A percentile compares a stretch with the other conserved stretches of the same genome.
Conservation (phyloP, 2,888 invertebrate species). For the Lepidochitona cinerea region DNA sequence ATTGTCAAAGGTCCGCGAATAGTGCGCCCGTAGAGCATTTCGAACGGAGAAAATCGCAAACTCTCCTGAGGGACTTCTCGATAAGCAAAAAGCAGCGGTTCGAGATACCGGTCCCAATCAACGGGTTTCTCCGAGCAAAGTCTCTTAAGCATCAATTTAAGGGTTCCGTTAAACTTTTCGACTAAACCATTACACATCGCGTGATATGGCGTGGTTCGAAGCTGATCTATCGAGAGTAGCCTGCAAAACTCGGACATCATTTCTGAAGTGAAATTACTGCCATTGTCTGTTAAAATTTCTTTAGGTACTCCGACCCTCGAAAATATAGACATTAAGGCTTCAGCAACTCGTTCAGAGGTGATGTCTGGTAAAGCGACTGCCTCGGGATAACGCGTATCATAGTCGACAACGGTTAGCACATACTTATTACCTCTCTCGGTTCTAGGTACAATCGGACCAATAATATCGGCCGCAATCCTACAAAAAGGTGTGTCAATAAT, state of each 20-base stretch:
- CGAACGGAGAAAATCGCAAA: slow-evolving; percentile 29
- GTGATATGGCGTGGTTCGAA: slow-evolving; percentile 25
- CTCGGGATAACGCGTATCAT: slow-evolving; percentile 33
- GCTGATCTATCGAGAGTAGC: slow-evolving; percentile 23
- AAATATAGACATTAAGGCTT: slow-evolving; percentile 27
- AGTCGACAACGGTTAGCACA: slow-evolving; percentile 31
- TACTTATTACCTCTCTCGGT: slow-evolving; percentile 31
- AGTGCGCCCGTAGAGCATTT: slow-evolving; percentile 34
- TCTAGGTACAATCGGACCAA: slow-evolving; percentile 33
- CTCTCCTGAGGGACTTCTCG: slow-evolving; percentile 7
- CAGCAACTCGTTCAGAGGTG: slow-evolving; percentile 30
- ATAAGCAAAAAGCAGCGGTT: slow-evolving; percentile 11
- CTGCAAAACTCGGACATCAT: slow-evolving; percentile 27
- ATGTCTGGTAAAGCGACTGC: slow-evolving; percentile 22
- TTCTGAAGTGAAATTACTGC: slow-evolving; percentile 33
- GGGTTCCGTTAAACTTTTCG: slow-evolving; percentile 11
- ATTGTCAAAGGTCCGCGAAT: too few relatives aligned
- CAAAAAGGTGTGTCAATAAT: slow-evolving; percentile 31
- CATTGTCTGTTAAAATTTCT: slow-evolving; percentile 35
- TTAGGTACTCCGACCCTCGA: slow-evolving; percentile 25
- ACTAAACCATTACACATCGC: slow-evolving; percentile 10
- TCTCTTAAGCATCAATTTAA: background rate
- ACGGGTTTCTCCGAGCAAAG: background rate
- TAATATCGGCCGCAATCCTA: slow-evolving; percentile 35
- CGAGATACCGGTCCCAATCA: slow-evolving; percentile 8